Base-by-base conservation (phyloP, 2,797 vertebrate species). In the Apogon talboti region DNA sequence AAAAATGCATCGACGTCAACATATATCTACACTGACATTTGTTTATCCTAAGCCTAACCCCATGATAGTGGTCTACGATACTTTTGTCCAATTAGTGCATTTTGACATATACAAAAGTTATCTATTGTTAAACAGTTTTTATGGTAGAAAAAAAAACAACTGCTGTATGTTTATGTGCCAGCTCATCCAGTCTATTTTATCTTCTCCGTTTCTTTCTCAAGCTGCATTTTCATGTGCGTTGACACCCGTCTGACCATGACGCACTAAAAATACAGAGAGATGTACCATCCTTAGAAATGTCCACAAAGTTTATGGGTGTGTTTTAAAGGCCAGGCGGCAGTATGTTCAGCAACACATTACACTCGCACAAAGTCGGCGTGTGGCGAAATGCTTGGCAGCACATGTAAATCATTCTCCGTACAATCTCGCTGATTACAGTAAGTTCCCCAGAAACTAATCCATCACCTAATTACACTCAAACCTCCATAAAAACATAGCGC, bases 381-480 rank as follows among this genome's bases (percentile, higher is more conserved):
- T 46, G 53, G 68, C 7, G 46, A 81, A 75, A 69, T 19, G 48
- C 66, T 54, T 38, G 68, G 75, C 74, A 55, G 73, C 73, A 11
- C 30, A 16, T 61, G 78, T 79, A 85, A 85, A 84, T 71, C 64
- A 84, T 73, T 74, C 60, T 74, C 30, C 19, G 1, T 14, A 49
- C 74, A 49, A 51, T 58, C 52, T 53, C 7, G 1, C 53, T 84
- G 82, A 87, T 86, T 80, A 65, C 68, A 7, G 66, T 13, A 61
- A 59, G 61, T 56, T 65, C 67, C 57, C 47, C 58, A 69, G 78
- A 81, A 84, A 71, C 46, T 30, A 73, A 87, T 91, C 80, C 65
- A 85, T 92, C 87, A 87, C 62, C 56, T 51, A 76, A 79, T 74
- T 74, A 64, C 58, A 54, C 44, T 21, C 19, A 19, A 61, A 56